Evolutionary conservation across 1,140 invertebrate species (phyloP).

Genomic region (Drosophila subpulchrella): DNA sequence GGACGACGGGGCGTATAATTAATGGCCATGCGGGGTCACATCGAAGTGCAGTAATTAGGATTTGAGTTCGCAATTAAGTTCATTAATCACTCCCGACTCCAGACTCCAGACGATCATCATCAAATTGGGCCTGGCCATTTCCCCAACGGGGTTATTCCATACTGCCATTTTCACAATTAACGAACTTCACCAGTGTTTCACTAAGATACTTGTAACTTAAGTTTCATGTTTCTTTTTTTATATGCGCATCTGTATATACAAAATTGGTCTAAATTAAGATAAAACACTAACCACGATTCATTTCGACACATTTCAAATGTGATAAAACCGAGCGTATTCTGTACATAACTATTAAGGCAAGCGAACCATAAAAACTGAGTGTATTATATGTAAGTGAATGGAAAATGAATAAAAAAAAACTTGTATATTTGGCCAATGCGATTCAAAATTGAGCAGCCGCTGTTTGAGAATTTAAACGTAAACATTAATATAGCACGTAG

Average conservation of each 20-base stretch:
- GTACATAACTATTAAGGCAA: slow-evolving; percentile 55
- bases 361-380: slow-evolving; percentile 16
- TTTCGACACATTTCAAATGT: slow-evolving; percentile 72
- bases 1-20: slow-evolving; percentile 66
- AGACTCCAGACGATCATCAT: slow-evolving; percentile 4
- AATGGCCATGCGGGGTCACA: slow-evolving; percentile 69
- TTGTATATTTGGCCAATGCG: slow-evolving; percentile 72
- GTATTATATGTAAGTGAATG: slow-evolving; percentile 12
- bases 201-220: slow-evolving; percentile 58
- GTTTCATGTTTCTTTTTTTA: slow-evolving; percentile 39
- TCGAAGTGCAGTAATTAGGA: slow-evolving; percentile 75
- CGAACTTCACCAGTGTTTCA: slow-evolving; percentile 63
- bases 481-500: slow-evolving; percentile 63
- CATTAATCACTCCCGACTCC: slow-evolving; percentile 57
- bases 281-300: slow-evolving; percentile 18
- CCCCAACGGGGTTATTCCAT: slow-evolving; percentile 15
- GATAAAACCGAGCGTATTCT: slow-evolving; percentile 56
- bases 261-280: slow-evolving; percentile 11
- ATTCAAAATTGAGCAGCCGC: slow-evolving; percentile 73
- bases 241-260: slow-evolving; percentile 61
- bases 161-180: slow-evolving; percentile 66
- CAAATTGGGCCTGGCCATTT: slow-evolving; percentile 1
- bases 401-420: slow-evolving; percentile 1
- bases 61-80: slow-evolving; percentile 78
- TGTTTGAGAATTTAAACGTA: slow-evolving; percentile 58